Base-by-base conservation (phyloP, 2,797 vertebrate genomes). In the Hyperoplus immaculatus region DNA sequence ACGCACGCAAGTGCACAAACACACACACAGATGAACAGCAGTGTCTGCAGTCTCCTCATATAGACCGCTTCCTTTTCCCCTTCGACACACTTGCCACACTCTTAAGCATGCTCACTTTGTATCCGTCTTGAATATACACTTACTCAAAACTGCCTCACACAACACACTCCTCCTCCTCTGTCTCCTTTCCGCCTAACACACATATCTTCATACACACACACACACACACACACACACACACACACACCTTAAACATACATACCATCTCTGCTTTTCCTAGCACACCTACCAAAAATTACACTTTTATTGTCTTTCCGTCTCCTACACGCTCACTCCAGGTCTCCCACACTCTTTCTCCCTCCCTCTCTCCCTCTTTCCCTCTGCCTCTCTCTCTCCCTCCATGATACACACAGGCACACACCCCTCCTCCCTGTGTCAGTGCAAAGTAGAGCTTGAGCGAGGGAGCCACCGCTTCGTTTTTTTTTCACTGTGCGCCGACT, bases 391-490 rank as follows among this genome's bases (percentile, higher is more conserved):
- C 46, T 21, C 63, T 57, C 53, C 18, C 49, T 49, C 55, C 10
- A 42, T 42, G 57, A 72, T 56, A 69, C 59, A 67, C 75, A 9
- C 56, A 65, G 38, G 13, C 76, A 64, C 80, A 70, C 86, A 77
- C 90, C 87, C 85, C 73, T 89, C 90, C 86, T 89, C 87, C 72
- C 83, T 43, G 72, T 89, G 88, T 87, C 88, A 80, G 88, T 84
- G 89, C 87, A 94, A 92, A 93, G 91, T 92, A 90, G 91, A 93
- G 86, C 83, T 82, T 88, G 88, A 88, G 84, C 88, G 74, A 87
- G 29, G 88, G 85, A 92, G 78, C 86, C 78, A 71, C 84, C 85
- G 78, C 68, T 77, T 89, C 78, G 72, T 88, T 91, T 86, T 86
- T 77, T 77, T 82, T 58, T 53, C 63, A 83, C 51, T 66, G 72